Conservation (phyloP, 2,888 invertebrate species). For the Polydrusus tereticollis region DNA sequence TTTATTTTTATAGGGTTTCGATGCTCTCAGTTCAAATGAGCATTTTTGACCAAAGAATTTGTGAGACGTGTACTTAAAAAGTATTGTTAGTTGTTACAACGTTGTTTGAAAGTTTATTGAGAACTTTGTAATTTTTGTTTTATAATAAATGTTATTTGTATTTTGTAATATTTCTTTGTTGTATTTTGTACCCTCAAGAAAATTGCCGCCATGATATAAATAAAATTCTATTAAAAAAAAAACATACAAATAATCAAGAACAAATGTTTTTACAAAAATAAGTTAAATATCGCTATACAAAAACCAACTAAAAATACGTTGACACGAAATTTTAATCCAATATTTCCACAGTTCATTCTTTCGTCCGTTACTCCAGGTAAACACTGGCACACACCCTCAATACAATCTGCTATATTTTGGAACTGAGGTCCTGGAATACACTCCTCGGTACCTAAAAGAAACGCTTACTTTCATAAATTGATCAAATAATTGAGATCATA, state of each 20-base stretch:
- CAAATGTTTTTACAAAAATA: slow-evolving; percentile 23
- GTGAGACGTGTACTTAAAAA: slow-evolving; percentile 24
- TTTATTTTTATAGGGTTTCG: neutral
- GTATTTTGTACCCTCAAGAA: neutral
- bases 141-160: slow-evolving; percentile 2
- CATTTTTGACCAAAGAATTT: slow-evolving; percentile 14
- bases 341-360: slow-evolving; percentile 45
- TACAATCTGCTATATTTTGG: slow-evolving; percentile 55
- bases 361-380: slow-evolving; percentile 53
- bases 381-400: slow-evolving; percentile 59
- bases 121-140: slow-evolving; percentile 14
- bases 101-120: slow-evolving; percentile 12
- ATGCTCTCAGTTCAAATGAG: neutral
- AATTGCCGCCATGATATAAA: no score
- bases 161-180: neutral
- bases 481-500: neutral
- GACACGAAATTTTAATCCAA: slow-evolving; percentile 28
- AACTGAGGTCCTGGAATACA: slow-evolving; percentile 57
- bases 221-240: neutral
- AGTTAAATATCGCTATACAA: slow-evolving; percentile 12
- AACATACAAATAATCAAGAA: slow-evolving; percentile 14
- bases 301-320: slow-evolving; percentile 20
- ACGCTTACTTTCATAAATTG: neutral
- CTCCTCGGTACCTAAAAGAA: slow-evolving; percentile 53
- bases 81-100: slow-evolving; percentile 15